Evolutionary conservation across 2,888 invertebrate species (phyloP).

Genomic region (Cotesia congregata): DNA sequence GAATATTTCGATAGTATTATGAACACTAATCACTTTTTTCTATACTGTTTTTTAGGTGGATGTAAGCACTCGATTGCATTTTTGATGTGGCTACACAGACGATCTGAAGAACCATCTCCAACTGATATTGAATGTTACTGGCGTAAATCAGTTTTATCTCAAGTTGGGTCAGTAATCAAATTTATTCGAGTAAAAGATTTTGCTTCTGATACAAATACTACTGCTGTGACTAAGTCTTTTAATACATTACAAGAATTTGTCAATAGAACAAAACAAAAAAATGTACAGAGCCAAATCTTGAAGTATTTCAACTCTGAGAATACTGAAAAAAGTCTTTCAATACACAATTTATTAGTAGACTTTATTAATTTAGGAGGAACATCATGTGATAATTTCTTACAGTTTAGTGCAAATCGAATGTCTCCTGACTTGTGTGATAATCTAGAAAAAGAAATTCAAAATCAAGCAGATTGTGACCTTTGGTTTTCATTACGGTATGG

Average conservation of each 20-base stretch:
- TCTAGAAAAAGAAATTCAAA: no score
- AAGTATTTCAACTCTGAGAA: slow-evolving; percentile 5
- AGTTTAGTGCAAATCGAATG: no score
- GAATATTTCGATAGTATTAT: neutral
- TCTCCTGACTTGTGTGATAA: no score
- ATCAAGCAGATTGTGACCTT: no score
- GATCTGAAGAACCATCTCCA: slow-evolving; percentile 24
- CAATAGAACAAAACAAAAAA: slow-evolving; percentile 16
- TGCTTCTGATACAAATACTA: neutral
- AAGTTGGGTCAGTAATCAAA: slow-evolving; percentile 31
- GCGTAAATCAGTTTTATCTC: slow-evolving; percentile 43
- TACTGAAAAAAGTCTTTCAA: slow-evolving; percentile 2
- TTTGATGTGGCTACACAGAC: slow-evolving; percentile 46
- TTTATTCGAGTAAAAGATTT: slow-evolving; percentile 5
- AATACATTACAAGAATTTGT: slow-evolving; percentile 20
- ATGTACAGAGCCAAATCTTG: slow-evolving; percentile 24
- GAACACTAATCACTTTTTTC: neutral
- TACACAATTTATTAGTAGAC: slow-evolving; percentile 6
- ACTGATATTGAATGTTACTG: slow-evolving; percentile 36
- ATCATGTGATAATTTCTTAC: slow-evolving; percentile 8
- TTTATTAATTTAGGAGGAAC: neutral
- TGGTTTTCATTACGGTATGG: no score
- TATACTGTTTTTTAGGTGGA: slow-evolving; percentile 44
- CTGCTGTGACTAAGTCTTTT: slow-evolving; percentile 1
- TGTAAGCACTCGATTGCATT: slow-evolving; percentile 52